Evolutionary conservation across 2,888 invertebrate genomes (phyloP), one percentile per base, ranked within the genome.

Genomic region (Thecophora atra): DNA sequence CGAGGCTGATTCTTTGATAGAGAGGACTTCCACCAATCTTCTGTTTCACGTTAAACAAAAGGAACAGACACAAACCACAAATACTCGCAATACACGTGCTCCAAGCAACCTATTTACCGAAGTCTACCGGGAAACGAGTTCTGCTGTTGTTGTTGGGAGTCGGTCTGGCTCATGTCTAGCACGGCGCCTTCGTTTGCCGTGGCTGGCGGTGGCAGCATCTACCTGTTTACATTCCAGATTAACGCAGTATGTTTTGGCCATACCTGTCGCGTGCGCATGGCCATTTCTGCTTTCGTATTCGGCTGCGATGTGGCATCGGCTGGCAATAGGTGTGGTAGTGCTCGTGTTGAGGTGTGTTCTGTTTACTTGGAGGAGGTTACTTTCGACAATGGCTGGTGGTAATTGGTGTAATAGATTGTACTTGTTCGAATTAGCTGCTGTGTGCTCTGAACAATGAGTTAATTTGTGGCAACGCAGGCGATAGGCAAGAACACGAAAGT

Each of bases 191-290:
- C 58, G 42, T 71, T 56, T n/a, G 51, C 15, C 54, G 64, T 19
- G 51, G 21, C 47, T 58, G 37, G 28, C 4, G 15, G 17, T 26
- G 51, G 52, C 21, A 54, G 13, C 3, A 17, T 15, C 70, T 70
- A 70, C 70, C 70, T 70, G 63, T 70, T 70, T 63, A 37, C 70
- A 70, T 62, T 63, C 44, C 44, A 26, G 64, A 44, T 60, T 56
- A 42, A 24, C 44, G 8, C 5, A 44, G 21, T 54, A 47, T n/a
- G 11, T 54, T 37, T 15, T 60, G 60, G 66, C 66, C 56, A 42
- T 79, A 80, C 80, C 77, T 78, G 80, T 77, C 74, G 73, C 77
- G 74, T 78, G 81, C 81, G 81, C 81, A 81, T 78, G 80, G 21
- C 5, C 37, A 47, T 70, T 47, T 42, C 24, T 19, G 62, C 62